Conservation (phyloP, 2,113 vertebrate species). For the Gopherus evgoodei region DNA sequence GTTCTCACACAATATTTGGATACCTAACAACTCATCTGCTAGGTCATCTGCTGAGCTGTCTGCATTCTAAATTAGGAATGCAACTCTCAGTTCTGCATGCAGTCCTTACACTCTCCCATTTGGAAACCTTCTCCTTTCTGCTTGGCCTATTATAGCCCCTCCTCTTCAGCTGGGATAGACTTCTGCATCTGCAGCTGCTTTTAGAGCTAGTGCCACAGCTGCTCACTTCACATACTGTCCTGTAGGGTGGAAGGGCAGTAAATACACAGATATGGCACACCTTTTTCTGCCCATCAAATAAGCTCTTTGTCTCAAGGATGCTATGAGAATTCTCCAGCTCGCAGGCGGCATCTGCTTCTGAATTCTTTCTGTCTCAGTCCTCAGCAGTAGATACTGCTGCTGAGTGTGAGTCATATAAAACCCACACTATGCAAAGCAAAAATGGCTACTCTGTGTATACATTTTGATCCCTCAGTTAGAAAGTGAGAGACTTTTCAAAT, state of each 20-base stretch:
- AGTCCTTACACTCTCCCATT: slow-evolving; percentile 35
- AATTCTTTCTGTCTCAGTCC: neutral
- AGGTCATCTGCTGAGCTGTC: slow-evolving; percentile 58
- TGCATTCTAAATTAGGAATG: slow-evolving; percentile 4
- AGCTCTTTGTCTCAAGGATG: neutral
- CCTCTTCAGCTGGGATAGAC: slow-evolving; percentile 2
- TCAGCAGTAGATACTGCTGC: neutral
- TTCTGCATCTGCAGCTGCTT: neutral
- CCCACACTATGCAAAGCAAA: slow-evolving; percentile 47
- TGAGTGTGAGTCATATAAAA: slow-evolving; percentile 57
- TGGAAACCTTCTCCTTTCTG: slow-evolving; percentile 27
- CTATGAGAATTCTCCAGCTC: slow-evolving; percentile 3
- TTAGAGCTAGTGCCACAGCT: neutral
- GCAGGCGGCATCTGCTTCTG: slow-evolving; percentile 23
- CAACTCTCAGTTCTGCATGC: neutral
- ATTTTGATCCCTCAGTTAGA: slow-evolving; percentile 62
- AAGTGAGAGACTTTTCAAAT: slow-evolving; percentile 57
- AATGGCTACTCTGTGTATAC: slow-evolving; percentile 35
- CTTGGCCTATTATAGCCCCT: slow-evolving; percentile 33
- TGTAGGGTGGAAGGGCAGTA: neutral
- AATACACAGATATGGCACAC: neutral
- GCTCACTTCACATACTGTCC: neutral
- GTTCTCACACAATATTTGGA: neutral
- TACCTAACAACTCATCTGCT: slow-evolving; percentile 61
- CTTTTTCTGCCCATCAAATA: neutral